Evolutionary conservation across 1,140 invertebrate genomes (phyloP), one percentile per base, ranked within the genome.

Genomic region (Theocolax elegans): DNA sequence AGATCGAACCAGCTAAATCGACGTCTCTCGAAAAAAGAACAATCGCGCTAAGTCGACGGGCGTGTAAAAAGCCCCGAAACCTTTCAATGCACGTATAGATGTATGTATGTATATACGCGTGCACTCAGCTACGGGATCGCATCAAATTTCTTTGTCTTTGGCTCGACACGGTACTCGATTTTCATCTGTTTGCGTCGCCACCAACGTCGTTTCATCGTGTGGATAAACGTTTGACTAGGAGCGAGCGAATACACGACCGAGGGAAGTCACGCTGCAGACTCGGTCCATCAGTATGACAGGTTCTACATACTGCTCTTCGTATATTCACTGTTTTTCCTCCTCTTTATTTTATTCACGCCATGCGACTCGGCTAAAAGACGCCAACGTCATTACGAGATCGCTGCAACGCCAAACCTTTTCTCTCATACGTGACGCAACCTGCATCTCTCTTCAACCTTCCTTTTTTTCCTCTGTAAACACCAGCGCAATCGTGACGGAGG

Each of bases 151-250:
- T 64, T 51, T 53, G 31, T 40, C 29, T 40, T 17, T 38, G 15
- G 1, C 10, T 0, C n/a, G 44, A 21, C 9, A 10, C 60, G 23
- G 19, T 23, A 23, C 25, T 51, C 48, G 46, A 31, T 25, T 48
- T 48, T 53, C 46, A 21, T 40, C 31, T 19, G 3, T 51, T 38
- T 25, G 46, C 48, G 0, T 29, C 27, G 19, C 6, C 13, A 35
- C 27, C 17, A 0, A n/a, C 12, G 17, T 49, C 42, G 15, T 63
- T 63, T 31, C 59, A 49, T 13, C 19, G 31, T 27, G 72, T 25
- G 60, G 68, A 74, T 77, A 78, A 78, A 74, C 65, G 71, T 58
- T 64, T 23, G 67, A 64, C 23, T n/a, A 44, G 13, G 3, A 44
- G 38, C n/a, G 8, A 51, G 29, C 13, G 49, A 13, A 25, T 17